Evolutionary conservation across 2,888 invertebrate species (phyloP), one percentile per base, ranked within the genome.

Genomic region (Phrixothrix hirtus): DNA sequence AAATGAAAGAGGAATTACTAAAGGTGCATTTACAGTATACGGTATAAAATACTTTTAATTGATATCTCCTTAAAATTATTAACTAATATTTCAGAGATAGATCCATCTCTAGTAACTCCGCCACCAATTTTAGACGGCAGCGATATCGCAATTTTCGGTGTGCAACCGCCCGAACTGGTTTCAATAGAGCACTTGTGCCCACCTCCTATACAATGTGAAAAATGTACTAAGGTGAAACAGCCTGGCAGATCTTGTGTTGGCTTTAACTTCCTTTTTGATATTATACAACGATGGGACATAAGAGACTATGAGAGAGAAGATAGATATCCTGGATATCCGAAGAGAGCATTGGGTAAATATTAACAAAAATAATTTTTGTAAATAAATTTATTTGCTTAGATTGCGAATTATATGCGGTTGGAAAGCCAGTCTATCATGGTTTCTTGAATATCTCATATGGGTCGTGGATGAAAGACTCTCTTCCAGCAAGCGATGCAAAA

Each of bases 361-460:
- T n/a, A 10, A 41, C 17, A 12, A 5, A 27, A 14, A 14, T 16
- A n/a, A n/a, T n/a, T n/a, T n/a, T n/a, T n/a, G n/a, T 10, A 12
- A 26, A 13, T 32, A 11, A n/a, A 41, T 30, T 41, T 37, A 14
- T 14, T 42, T 17, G 64, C 63, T 2, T 51, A 75, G 95, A 90
- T 74, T 95, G 95, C 68, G 84, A 89, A 55, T 79, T 96, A 9
- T 92, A 92, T 68, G 92, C 91, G 0, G 91, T 97, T 36, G 96
- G 96, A 0, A 96, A 95, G 68, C 95, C 96, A 0, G 91, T 96
- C 0, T 94, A 89, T 71, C 88, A 92, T 70, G 85, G 90, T 21
- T 86, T 81, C 58, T 88, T 89, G 55, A 87, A 89, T 52, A 85
- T 87, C 64, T 76, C 81, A 11, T 89, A 86, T 67, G 95, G 95